phyloP scores from a whole-genome alignment of 2,888 invertebrate species.

The Limnephilus marmoratus region DNA sequence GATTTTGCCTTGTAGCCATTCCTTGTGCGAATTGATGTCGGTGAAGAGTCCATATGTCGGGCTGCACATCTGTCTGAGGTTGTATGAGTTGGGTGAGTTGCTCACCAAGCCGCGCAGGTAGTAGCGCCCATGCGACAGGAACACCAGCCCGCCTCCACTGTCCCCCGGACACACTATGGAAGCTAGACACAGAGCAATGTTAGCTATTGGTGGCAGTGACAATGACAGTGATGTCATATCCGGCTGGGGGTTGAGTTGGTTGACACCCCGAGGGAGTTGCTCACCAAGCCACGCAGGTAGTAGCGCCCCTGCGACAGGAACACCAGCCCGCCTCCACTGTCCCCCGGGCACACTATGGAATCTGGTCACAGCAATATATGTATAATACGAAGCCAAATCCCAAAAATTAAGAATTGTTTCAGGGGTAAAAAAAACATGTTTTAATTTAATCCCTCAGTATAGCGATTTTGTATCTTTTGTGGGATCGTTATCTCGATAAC shows the following conservation, averaged over 20 bases:
- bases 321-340: not conserved
- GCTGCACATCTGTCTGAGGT: not conserved
- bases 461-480: no score
- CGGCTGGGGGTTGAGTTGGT: no score
- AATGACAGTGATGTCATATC: no score
- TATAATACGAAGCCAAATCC: no score
- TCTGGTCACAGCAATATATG: not conserved
- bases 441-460: no score
- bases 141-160: not conserved
- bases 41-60: not conserved
- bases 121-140: not conserved
- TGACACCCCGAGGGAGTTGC: no score
- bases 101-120: not conserved
- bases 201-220: no score
- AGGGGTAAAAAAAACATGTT: no score
- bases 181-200: not conserved
- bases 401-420: no score
- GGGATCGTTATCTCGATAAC: no score
- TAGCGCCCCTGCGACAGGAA: not conserved
- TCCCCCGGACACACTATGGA: not conserved
- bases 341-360: not conserved
- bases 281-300: no score
- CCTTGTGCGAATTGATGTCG: not conserved
- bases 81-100: not conserved
- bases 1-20: not conserved